Evolutionary conservation across 2,113 vertebrate species (phyloP), one percentile per base, ranked within the genome.

Genomic region (Paramormyrops kingsleyae): DNA sequence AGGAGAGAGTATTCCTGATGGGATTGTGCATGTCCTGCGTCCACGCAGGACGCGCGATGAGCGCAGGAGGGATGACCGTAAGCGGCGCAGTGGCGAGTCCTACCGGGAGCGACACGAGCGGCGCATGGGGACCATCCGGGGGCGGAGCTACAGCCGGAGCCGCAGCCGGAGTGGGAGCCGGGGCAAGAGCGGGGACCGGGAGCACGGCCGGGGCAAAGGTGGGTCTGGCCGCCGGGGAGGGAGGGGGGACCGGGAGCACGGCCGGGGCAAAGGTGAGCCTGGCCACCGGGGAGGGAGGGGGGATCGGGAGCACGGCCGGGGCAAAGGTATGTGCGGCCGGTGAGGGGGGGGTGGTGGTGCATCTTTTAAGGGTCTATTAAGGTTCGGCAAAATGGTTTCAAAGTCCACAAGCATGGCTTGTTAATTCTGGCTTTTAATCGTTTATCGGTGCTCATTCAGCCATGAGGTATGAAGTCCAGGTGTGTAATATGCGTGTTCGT

Each of bases 91-190:
- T 74, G 94, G 95, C 19, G 98, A 99, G 86, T 87, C 96, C 83
- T 98, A 99, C 91, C 95, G 99, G 24, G 99, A 99, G 85, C 97
- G 99, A 4, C 98, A 98, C 0, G 96, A 99, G 90, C 97, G 99
- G n/a, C 96, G 98, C 49, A 13, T 49, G 42, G 89, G 89, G 13
- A 21, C 56, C 91, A 97, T 97, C 50, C 97, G 98, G 0, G 98
- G 98, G 91, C 92, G 96, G 90, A 96, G 95, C 92, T 85, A 85
- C 80, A 89, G 89, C 27, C 50, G 89, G 0, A 97, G 97, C 92
- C 95, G 96, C 13, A 97, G 95, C 93, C 90, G 96, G 49, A 97
- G 97, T 42, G 96, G 97, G 85, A 97, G 97, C 42, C 90, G 92
- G 31, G 93, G 97, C 87, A 44, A 91, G 70, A 94, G 93, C 15